phyloP scores from a whole-genome alignment of 2,888 invertebrate genomes.

The Gisinianus flammeolus region DNA sequence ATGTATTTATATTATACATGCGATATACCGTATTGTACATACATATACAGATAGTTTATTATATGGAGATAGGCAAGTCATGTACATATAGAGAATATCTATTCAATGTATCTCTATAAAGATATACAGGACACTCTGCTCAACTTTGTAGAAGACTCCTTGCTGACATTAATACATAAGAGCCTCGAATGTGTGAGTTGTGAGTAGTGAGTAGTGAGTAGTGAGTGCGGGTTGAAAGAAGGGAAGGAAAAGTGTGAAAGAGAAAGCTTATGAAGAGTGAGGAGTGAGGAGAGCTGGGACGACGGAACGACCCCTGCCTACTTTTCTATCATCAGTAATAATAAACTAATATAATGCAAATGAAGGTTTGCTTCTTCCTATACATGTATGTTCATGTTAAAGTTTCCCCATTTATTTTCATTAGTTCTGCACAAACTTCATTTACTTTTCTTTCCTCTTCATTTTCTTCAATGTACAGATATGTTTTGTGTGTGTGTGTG shows the following conservation, averaged over 20 bases:
- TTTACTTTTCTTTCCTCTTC: background rate
- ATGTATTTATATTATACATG: conserved; percentile 1
- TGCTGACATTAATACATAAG: background rate
- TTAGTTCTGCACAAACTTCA: background rate
- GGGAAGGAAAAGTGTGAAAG: background rate
- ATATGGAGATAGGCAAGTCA: no score
- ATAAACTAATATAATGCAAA: conserved; percentile 28
- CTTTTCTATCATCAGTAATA: conserved; percentile 5
- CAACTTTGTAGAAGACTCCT: background rate
- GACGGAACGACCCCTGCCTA: conserved; percentile 15
- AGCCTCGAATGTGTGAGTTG: background rate
- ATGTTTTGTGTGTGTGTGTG: no score
- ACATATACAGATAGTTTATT: no score
- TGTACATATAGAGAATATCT: no score
- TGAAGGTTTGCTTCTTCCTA: background rate
- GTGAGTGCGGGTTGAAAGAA: background rate
- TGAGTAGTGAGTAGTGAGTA: no score
- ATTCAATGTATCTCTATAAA: no score
- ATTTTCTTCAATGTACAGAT: background rate
- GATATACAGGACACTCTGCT: no score
- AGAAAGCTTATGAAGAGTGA: conserved; percentile 15
- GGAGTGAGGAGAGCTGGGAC: no score
- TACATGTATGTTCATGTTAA: background rate
- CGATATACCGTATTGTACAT: no score
- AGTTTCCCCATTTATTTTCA: conserved; percentile 29